Evolutionary conservation across 2,113 vertebrate genomes (phyloP).

Genomic region (Rhynchopsitta pachyrhyncha): DNA sequence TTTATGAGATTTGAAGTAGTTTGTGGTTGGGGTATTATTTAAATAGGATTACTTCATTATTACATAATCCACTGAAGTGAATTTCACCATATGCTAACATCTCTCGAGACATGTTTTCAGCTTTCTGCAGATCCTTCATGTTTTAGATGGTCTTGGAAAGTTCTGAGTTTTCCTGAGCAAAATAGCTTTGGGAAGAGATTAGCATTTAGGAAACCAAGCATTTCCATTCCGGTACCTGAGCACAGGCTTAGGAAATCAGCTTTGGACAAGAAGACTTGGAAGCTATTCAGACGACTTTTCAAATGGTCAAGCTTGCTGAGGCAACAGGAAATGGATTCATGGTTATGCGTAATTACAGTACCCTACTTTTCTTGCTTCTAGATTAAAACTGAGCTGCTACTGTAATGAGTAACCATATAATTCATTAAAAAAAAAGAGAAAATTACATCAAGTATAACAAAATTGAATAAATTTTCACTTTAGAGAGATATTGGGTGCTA

Average conservation of each 20-base stretch:
- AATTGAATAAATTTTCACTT: constrained; percentile 37
- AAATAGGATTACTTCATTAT: constrained; percentile 45
- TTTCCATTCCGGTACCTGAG: constrained; percentile 7
- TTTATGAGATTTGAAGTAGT: constrained; percentile 38
- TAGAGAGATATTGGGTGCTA: not conserved
- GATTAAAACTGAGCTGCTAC: constrained; percentile 42
- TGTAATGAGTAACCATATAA: constrained; percentile 30
- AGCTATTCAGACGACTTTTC: constrained; percentile 28
- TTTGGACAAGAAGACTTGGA: not conserved
- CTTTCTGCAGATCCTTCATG: not conserved
- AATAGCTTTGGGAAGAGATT: not conserved
- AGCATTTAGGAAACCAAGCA: not conserved
- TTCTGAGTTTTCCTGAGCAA: not conserved
- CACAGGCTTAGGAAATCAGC: not conserved
- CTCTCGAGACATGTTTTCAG: not conserved
- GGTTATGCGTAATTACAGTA: constrained; percentile 12
- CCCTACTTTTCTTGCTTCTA: constrained; percentile 1
- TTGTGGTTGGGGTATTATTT: constrained; percentile 33
- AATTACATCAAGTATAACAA: constrained; percentile 43
- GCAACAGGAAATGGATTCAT: not conserved
- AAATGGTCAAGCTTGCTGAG: not conserved
- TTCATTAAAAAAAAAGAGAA: not conserved
- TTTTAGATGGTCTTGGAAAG: not conserved
- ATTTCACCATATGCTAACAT: constrained; percentile 13
- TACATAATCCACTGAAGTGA: constrained; percentile 47